Evolutionary conservation across 2,888 invertebrate species (phyloP), one percentile per base, ranked within the genome.

Genomic region (Pheosia tremula): DNA sequence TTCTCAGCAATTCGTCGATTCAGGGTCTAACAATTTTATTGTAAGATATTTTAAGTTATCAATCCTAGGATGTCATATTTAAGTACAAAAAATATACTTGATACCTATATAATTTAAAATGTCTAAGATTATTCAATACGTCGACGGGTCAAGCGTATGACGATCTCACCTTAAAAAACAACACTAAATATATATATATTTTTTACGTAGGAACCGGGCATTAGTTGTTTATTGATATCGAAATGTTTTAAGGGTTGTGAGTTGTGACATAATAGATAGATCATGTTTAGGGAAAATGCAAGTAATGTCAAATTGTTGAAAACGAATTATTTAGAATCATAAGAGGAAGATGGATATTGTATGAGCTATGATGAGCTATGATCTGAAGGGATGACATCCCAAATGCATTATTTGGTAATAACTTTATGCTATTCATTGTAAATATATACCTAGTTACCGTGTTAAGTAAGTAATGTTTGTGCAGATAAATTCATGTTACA

Each of bases 401-500:
- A n/a, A 7, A 54, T 54, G 9, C 54, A 54, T 54, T 38, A 8
- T 54, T 54, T 9, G 54, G 2, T 24, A 24, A 54, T 38, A 4
- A 52, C 52, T 52, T 41, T 41, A 11, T 54, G 54, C 24, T 38
- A 54, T 24, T 24, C 5, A 56, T 56, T 56, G 56, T 56, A 56
- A 10, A 39, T 55, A 38, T 55, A 38, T 57, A 24, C 4, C 4
- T 45, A 56, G 37, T 57, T 47, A 57, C 4, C 11, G 9, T 53
- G 53, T 53, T 53, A 53, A 53, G 24, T 37, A 47, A 47, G n/a
- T 47, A 64, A 68, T 74, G 72, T 79, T 74, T 79, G 79, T 81
- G 80, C 76, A 77, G 75, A 71, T 77, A 80, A 78, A 74, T 81
- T 75, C 78, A 83, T 80, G 82, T 86, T 83, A 81, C 79, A 87